phyloP scores from a whole-genome alignment of 2,113 vertebrate species.

The Myrmecophaga tridactyla region DNA sequence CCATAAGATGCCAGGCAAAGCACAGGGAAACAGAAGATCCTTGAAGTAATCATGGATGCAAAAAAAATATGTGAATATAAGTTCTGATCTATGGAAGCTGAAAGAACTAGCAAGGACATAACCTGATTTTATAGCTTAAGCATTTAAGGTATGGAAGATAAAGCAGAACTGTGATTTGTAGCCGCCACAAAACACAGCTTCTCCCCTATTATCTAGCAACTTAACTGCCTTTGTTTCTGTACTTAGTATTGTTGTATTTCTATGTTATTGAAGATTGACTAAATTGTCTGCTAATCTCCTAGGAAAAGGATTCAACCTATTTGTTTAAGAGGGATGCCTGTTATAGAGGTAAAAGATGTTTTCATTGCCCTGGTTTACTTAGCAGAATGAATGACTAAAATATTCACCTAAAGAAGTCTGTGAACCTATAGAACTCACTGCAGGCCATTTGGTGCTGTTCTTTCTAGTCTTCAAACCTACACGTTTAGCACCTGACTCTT shows the following conservation, averaged over 20 bases:
- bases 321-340: not conserved
- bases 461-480: not conserved
- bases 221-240: constrained; percentile 31
- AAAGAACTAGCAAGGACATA: constrained; percentile 36
- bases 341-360: not conserved
- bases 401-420: not conserved
- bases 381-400: not conserved
- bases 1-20: not conserved
- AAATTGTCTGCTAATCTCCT: not conserved
- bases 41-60: constrained; percentile 49
- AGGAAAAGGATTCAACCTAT: not conserved
- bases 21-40: not conserved
- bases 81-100: constrained; percentile 35
- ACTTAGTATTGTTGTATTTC: not conserved
- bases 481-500: not conserved
- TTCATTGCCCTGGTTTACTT: constrained; percentile 15
- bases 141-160: constrained; percentile 4
- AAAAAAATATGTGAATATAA: constrained; percentile 43
- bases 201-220: not conserved
- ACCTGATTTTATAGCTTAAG: constrained; percentile 6
- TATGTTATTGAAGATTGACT: not conserved
- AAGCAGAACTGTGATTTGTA: constrained; percentile 44
- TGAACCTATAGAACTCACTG: not conserved
- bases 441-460: not conserved
- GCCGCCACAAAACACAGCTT: not conserved